Evolutionary conservation across 2,888 invertebrate genomes (phyloP).

Genomic region (Nudaria mundana): DNA sequence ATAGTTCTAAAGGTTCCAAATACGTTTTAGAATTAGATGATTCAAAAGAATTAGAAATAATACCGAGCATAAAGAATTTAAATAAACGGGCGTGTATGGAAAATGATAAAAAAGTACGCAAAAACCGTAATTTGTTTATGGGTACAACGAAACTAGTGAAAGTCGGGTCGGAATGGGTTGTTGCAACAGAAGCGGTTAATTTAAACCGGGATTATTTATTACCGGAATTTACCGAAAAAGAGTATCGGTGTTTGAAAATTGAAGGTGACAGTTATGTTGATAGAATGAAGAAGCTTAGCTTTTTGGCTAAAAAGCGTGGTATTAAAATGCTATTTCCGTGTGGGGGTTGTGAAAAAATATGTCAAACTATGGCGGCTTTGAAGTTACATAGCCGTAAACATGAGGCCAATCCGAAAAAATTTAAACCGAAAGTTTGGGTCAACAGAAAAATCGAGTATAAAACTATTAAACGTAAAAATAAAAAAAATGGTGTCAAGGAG

Average conservation of each 20-base stretch:
- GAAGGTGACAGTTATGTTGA: constrained; percentile 42
- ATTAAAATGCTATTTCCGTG: constrained; percentile 59
- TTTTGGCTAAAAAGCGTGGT: constrained; percentile 45
- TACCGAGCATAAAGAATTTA: constrained; percentile 57
- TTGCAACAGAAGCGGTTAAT: constrained; percentile 43
- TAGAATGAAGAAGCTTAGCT: constrained; percentile 45
- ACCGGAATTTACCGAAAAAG: constrained; percentile 38
- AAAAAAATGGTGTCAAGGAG: constrained; percentile 5
- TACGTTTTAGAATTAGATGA: constrained; percentile 47
- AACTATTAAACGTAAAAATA: constrained; percentile 8
- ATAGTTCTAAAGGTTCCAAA: constrained; percentile 34
- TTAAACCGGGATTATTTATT: constrained; percentile 33
- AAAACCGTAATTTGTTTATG: constrained; percentile 36
- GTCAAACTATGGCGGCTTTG: constrained; percentile 51
- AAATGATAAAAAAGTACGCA: constrained; percentile 47
- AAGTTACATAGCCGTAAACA: constrained; percentile 58
- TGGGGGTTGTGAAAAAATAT: constrained; percentile 58
- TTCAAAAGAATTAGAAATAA: constrained; percentile 48
- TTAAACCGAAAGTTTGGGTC: constrained; percentile 54
- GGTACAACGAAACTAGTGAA: constrained; percentile 54
- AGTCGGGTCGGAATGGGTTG: constrained; percentile 56
- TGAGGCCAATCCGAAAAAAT: constrained; percentile 53
- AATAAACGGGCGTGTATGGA: constrained; percentile 51
- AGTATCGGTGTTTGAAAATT: constrained; percentile 25
- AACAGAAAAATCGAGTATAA: constrained; percentile 35